Evolutionary conservation across 2,797 vertebrate species (phyloP).

Genomic region (Dendrocincla fuliginosa): DNA sequence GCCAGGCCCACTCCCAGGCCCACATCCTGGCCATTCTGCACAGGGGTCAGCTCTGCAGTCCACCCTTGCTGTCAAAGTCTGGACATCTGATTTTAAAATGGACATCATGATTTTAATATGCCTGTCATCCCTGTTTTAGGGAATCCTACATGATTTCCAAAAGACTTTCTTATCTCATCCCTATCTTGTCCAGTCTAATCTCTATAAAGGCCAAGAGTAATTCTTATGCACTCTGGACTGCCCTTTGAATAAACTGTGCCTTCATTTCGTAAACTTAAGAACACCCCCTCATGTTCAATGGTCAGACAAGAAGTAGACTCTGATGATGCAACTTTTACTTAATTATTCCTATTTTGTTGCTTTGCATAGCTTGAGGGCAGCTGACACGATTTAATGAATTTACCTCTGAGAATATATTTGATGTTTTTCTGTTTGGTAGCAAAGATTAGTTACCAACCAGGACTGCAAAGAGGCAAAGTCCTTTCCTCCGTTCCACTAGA

Average conservation of each 20-base stretch:
- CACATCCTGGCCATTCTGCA: too few species aligned
- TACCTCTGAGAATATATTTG: not conserved
- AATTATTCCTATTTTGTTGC: not conserved
- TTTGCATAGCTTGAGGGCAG: not conserved
- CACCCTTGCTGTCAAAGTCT: not conserved
- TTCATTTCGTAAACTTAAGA: not conserved
- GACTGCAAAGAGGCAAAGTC: not conserved
- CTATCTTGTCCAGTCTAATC: not conserved
- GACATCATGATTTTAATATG: not conserved
- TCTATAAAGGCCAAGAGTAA: not conserved
- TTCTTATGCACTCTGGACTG: not conserved
- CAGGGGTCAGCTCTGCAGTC: fast-evolving
- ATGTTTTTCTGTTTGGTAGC: not conserved
- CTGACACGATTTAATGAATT: not conserved
- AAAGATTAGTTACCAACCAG: not conserved
- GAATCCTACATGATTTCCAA: not conserved
- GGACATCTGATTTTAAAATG: too few species aligned
- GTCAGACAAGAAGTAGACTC: not conserved
- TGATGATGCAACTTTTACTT: not conserved
- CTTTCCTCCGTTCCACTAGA: not conserved
- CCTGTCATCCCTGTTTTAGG: not conserved
- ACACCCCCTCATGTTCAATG: not conserved
- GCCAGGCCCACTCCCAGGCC: not conserved
- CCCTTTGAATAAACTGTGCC: not conserved
- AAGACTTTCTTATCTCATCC: not conserved